Conservation (phyloP, 2,113 vertebrate genomes). For the Rana temporaria region DNA sequence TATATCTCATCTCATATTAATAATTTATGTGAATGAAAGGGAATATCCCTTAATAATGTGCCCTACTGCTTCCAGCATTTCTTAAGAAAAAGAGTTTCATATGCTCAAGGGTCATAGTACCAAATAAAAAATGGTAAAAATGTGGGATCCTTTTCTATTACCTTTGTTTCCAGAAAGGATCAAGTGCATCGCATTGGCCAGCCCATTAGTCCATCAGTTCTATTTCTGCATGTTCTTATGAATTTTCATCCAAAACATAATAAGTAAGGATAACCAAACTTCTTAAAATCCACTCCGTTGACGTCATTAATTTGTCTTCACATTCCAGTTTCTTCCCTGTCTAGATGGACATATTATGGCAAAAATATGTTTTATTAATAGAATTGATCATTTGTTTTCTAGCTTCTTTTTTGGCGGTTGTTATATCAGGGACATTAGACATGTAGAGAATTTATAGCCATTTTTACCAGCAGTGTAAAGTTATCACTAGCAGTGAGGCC, state of each 20-base stretch:
- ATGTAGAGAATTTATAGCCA: too few species aligned
- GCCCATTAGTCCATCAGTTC: conserved; percentile 9
- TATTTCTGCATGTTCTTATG: not conserved
- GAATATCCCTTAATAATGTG: conserved; percentile 4
- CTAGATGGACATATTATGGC: too few species aligned
- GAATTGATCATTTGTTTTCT: too few species aligned
- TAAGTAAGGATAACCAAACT: not conserved
- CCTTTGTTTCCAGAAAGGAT: not conserved
- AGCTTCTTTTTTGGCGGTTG: too few species aligned
- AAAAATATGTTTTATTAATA: too few species aligned
- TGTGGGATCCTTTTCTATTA: not conserved
- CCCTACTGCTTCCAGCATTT: too few species aligned
- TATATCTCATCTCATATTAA: not conserved
- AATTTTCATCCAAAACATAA: not conserved
- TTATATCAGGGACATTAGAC: too few species aligned
- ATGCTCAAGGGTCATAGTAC: not conserved
- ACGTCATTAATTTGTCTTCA: too few species aligned
- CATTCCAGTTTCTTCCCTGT: too few species aligned
- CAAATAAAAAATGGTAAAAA: not conserved
- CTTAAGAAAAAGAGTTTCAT: not conserved
- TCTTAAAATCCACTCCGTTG: too few species aligned
- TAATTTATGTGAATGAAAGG: not conserved
- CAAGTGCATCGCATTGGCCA: not conserved
- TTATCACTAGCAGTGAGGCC: too few species aligned
- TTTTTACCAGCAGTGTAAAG: too few species aligned